Percentiles rank a stretch among this genome's conserved stretches.
phyloP scores from a whole-genome alignment of 2,113 vertebrate species.

The Axis porcinus region DNA sequence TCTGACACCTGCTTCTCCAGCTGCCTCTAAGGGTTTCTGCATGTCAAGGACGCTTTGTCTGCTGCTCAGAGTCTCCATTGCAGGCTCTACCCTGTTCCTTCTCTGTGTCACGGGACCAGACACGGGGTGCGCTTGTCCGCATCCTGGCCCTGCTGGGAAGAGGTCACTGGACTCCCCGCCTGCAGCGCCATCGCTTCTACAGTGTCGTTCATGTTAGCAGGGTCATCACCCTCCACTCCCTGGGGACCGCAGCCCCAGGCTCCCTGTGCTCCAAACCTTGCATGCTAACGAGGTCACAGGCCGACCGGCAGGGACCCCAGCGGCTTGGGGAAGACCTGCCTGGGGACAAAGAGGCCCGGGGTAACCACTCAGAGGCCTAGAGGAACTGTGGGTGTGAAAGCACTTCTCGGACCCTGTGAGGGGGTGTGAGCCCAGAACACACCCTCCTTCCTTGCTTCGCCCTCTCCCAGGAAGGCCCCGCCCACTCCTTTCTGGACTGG shows the following conservation, averaged over 20 bases:
- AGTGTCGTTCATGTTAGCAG: background rate
- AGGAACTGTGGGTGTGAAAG: background rate
- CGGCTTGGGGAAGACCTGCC: background rate
- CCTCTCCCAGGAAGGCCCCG: background rate
- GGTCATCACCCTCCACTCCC: background rate
- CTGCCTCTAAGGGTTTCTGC: background rate
- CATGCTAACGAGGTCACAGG: background rate
- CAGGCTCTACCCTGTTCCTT: background rate
- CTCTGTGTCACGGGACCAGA: background rate
- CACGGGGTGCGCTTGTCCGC: background rate
- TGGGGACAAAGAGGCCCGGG: background rate
- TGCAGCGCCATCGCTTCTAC: background rate
- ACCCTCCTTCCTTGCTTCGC: background rate
- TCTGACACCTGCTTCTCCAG: background rate
- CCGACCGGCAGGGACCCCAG: background rate
- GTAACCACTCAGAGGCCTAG: background rate
- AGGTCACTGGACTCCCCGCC: background rate
- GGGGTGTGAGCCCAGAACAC: background rate
- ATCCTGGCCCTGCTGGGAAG: background rate
- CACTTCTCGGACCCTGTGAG: background rate
- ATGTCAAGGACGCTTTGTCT: background rate
- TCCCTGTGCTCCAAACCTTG: background rate
- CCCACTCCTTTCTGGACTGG: background rate
- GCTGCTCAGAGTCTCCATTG: slow-evolving; percentile 9
- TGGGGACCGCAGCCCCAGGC: background rate